Conservation (phyloP, 1,140 invertebrate species). For the Oncopodura yosiiana region DNA sequence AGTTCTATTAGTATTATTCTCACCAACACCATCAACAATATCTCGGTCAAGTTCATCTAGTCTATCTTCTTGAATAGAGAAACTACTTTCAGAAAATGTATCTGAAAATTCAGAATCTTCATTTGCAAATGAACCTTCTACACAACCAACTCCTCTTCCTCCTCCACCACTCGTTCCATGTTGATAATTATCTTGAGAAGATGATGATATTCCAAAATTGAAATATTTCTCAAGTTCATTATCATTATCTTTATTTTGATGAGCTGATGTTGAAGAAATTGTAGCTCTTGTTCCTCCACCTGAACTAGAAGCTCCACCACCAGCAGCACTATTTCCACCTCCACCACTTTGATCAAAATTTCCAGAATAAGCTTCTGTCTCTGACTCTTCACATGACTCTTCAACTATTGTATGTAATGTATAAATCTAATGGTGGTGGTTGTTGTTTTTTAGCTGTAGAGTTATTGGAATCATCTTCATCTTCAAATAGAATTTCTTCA, state of each 20-base stretch:
- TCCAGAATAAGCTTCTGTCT: slow-evolving; percentile 56
- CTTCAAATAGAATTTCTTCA: slow-evolving; percentile 32
- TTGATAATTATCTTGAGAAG: slow-evolving; percentile 58
- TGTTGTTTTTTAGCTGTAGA: slow-evolving; percentile 4
- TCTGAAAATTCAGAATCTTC: slow-evolving; percentile 46
- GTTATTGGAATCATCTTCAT: slow-evolving; percentile 15
- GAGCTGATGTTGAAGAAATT: neutral
- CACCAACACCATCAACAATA: slow-evolving; percentile 44
- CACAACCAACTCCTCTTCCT: slow-evolving; percentile 38
- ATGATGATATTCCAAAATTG: slow-evolving; percentile 57
- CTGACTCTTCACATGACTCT: slow-evolving; percentile 77
- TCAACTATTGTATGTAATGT: slow-evolving; percentile 87
- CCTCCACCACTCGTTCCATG: slow-evolving; percentile 33
- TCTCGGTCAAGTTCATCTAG: slow-evolving; percentile 42
- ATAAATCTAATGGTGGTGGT: slow-evolving; percentile 51
- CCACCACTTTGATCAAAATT: slow-evolving; percentile 39
- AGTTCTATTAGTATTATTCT: slow-evolving; percentile 29
- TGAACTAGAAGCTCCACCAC: too few species aligned
- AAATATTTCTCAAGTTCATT: slow-evolving; percentile 86
- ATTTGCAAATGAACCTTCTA: slow-evolving; percentile 35
- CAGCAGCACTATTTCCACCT: too few species aligned
- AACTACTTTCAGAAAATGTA: slow-evolving; percentile 68
- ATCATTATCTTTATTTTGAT: slow-evolving; percentile 40
- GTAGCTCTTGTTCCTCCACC: too few species aligned
- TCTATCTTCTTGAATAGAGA: slow-evolving; percentile 36